Evolutionary conservation across 2,113 vertebrate species (phyloP).

Genomic region (Mobula birostris): DNA sequence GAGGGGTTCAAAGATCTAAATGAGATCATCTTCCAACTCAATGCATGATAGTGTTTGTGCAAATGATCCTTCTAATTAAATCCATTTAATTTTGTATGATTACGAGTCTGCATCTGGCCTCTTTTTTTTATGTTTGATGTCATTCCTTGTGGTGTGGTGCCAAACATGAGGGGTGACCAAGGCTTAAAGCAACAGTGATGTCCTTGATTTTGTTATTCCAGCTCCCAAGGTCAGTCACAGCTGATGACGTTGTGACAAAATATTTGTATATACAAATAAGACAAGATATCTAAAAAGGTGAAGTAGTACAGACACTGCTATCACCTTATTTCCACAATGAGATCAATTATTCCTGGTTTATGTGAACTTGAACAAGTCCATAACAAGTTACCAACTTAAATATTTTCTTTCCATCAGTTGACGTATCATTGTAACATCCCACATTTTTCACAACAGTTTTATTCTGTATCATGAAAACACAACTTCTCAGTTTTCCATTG

Average conservation of each 20-base stretch:
- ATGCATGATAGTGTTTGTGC: not conserved
- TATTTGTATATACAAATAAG: not conserved
- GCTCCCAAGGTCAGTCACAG: not conserved
- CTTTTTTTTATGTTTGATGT: too few species aligned
- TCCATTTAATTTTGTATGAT: not conserved
- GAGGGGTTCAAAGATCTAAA: not conserved
- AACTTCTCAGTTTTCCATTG: not conserved
- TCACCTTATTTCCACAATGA: too few species aligned
- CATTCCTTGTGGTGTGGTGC: not conserved
- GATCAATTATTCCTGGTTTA: not conserved
- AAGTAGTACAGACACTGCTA: not conserved
- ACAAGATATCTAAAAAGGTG: not conserved
- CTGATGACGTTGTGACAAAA: not conserved
- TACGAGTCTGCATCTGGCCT: not conserved
- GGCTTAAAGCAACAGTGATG: not conserved
- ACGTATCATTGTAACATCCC: not conserved
- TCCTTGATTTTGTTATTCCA: not conserved
- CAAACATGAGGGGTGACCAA: not conserved
- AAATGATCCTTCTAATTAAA: not conserved
- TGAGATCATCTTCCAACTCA: not conserved
- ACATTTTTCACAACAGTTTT: not conserved
- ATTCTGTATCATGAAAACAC: not conserved
- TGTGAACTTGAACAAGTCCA: not conserved
- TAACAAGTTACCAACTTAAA: not conserved
- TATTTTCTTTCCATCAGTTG: not conserved